Conservation (phyloP, 2,797 vertebrate genomes). For the Gastrophryne carolinensis region DNA sequence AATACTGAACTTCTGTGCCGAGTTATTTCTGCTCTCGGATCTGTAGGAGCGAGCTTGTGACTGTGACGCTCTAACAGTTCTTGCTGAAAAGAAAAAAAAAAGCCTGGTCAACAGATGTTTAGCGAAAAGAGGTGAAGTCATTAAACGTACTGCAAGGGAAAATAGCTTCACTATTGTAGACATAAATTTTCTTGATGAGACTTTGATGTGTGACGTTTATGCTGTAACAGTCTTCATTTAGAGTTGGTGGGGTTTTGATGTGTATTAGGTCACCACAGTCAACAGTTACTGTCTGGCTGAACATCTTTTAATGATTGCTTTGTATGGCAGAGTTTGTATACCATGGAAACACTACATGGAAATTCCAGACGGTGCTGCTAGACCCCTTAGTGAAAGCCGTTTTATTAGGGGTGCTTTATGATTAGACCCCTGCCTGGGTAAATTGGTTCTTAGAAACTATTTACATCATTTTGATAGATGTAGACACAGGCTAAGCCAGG, state of each 20-base stretch:
- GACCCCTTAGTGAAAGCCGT: not conserved
- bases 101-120: not conserved
- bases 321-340: not conserved
- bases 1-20: constrained; percentile 18
- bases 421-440: not conserved
- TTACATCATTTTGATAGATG: too few species aligned
- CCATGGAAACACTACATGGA: not conserved
- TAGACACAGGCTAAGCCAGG: too few species aligned
- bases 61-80: not conserved
- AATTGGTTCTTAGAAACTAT: not conserved
- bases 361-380: not conserved
- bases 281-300: not conserved
- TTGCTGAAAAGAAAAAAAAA: not conserved
- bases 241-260: not conserved
- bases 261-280: not conserved
- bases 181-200: not conserved
- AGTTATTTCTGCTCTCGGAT: constrained; percentile 13
- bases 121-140: not conserved
- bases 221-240: not conserved
- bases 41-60: not conserved
- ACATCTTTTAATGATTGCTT: not conserved
- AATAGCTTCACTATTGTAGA: not conserved
- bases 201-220: not conserved
- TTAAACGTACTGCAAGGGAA: not conserved
- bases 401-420: not conserved